Evolutionary conservation across 2,797 vertebrate genomes (phyloP).

Genomic region (Malurus leucopterus): DNA sequence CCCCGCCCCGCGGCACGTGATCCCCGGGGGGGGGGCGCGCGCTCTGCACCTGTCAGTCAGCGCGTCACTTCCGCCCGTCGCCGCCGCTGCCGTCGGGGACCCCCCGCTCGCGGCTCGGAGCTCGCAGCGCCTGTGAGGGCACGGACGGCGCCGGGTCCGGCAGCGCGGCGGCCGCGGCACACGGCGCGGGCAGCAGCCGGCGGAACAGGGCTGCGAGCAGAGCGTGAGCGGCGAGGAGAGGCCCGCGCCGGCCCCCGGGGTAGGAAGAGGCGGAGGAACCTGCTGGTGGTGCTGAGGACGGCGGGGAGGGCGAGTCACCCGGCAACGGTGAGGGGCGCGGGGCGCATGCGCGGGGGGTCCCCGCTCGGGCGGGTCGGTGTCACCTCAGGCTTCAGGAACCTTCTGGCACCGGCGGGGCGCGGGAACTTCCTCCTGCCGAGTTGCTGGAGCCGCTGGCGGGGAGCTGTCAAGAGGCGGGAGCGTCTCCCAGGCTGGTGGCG

Average conservation of each 20-base stretch:
- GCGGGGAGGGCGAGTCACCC: conserved; percentile 60
- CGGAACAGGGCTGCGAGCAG: not conserved
- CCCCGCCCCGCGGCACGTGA: not conserved
- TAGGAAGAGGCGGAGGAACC: conserved; percentile 53
- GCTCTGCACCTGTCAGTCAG: conserved; percentile 44
- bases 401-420: conserved; percentile 1
- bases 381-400: not conserved
- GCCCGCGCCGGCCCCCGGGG: conserved; percentile 21
- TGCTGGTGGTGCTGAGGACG: conserved; percentile 48
- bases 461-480: not conserved
- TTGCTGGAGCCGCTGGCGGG: not conserved
- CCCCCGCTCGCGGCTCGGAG: not conserved
- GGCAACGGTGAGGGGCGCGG: conserved; percentile 61
- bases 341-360: conserved; percentile 21
- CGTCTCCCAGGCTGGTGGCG: not conserved
- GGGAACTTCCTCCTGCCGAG: conserved; percentile 17
- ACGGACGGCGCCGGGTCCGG: not conserved
- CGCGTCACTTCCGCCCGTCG: conserved; percentile 52
- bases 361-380: not conserved
- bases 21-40: not conserved
- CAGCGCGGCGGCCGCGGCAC: not conserved
- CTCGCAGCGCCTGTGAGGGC: conserved; percentile 8
- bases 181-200: not conserved
- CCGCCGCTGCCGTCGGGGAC: conserved; percentile 24
- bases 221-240: not conserved